Base-by-base conservation (phyloP, 2,888 invertebrate genomes). In the Lissonota sp. region DNA sequence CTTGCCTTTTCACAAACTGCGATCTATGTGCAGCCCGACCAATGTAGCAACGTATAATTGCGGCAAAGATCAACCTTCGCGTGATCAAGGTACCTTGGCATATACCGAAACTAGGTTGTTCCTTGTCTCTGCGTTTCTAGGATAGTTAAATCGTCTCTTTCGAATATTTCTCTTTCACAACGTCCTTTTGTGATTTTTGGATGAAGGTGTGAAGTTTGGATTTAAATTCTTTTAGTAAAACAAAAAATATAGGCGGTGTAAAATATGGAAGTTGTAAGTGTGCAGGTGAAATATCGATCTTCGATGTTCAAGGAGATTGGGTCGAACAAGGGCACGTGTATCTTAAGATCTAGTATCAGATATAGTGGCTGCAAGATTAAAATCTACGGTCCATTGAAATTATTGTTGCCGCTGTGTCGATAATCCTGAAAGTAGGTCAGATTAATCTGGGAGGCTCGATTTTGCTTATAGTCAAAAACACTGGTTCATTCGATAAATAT, bases 1-100 rank as follows among this genome's bases (percentile, higher is more conserved):
- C 63, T 42, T 44, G 53, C 51, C 60, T 60, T 67, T 44, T 37
- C 53, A 37, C 69, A 57, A 16, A 67, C 46, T 71, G 71, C 73
- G 70, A 77, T 77, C 58, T 73, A 46, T 66, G 70, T 40, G 55
- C 67, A 60, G 70, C 60, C 16, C 58, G 39, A 26, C 26, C 70
- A 75, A 71, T 72, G 79, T 78, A 71, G 57, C 77, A 57, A 49
- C 10, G 60, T 76, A 63, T 37, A 58, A 77, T 49, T 63, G 58
- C 58, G 58, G 14, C 26, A 26, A 14, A 55, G 49, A 55, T 16
- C 67, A 58, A 60, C 57, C 53, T 69, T 6, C 51, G 44, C 8
- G 8, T 46, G 42, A 46, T 49, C 40, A 67, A 10, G n/a, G 53
- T 44, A 44, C 39, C 79, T 62, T 16, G 40, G 5, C 67, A 75